Percentiles rank a stretch among this genome's conserved stretches.
phyloP scores from a whole-genome alignment of 2,113 vertebrate species.

The Sclerurus mexicanus region DNA sequence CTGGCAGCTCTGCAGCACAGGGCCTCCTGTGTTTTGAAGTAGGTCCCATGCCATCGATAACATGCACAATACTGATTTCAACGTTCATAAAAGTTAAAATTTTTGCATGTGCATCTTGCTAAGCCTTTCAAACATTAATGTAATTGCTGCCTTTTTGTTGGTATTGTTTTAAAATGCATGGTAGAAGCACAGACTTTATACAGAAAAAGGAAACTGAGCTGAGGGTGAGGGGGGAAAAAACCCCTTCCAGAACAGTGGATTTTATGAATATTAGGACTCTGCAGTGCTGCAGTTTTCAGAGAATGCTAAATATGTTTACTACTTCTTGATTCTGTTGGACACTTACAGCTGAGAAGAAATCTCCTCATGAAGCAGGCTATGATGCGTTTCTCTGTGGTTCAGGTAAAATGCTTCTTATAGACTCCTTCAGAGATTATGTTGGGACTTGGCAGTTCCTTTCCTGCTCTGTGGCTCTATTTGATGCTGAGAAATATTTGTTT shows the following conservation, averaged over 20 bases:
- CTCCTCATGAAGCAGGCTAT: constrained; percentile 74
- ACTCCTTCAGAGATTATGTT: neutral
- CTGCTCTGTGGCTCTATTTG: neutral
- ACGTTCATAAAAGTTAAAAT: neutral
- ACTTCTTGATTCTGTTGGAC: neutral
- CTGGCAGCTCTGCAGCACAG: neutral
- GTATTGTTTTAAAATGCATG: neutral
- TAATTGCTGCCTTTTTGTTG: neutral
- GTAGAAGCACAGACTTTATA: neutral
- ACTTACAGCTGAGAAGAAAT: constrained; percentile 60
- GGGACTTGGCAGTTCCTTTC: neutral
- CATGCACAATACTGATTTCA: neutral
- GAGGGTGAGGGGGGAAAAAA: too few species aligned
- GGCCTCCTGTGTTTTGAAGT: neutral
- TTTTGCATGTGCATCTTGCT: neutral
- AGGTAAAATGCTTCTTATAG: constrained; percentile 55
- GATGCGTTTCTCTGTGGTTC: constrained; percentile 80
- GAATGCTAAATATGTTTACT: neutral
- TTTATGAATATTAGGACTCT: neutral
- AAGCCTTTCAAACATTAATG: neutral
- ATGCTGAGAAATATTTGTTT: neutral
- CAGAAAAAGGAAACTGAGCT: neutral
- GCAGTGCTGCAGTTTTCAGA: neutral
- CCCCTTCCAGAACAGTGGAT: neutral
- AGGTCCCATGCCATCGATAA: neutral